Base-by-base conservation (phyloP, 2,888 invertebrate species). In the Tetragnatha montana region DNA sequence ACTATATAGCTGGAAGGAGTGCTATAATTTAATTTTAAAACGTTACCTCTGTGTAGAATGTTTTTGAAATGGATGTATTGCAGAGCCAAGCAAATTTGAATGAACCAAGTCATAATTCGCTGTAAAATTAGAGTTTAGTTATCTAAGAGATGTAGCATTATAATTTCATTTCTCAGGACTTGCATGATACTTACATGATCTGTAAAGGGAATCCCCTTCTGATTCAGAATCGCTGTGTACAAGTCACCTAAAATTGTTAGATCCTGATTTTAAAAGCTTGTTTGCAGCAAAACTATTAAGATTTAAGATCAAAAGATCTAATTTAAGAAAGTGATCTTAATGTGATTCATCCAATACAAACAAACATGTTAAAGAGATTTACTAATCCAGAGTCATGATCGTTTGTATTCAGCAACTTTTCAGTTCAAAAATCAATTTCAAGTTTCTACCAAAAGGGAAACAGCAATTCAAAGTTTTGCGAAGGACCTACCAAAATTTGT, bases 1-100 rank as follows among this genome's bases (percentile, higher is more conserved):
- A 2, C 1, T 35, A 35, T 35, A 35, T 35, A 35, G 35, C 35
- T 35, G 1, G 35, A 35, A 35, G 1, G 35, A 35, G 1, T 2
- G 35, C 4, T 35, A 35, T 35, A 35, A 35, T 35, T 35, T 68
- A 74, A 73, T 35, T 19, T 68, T 12, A 35, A 35, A 51, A n/a
- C 73, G 93, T 49, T 93, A 92, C 94, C 94, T 91, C 94, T 92
- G 92, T 94, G 94, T 14, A 94, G 92, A 87, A 94, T 94, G 89
- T 94, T 94, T 73, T 94, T 92, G 92, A 93, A 93, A 92, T 94
- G 94, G 47, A 94, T 93, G 60, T 94, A 94, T 92, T 94, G 94
- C 22, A 94, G 92, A 17, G 94, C 94, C 10, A 94, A 92, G 91
- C 93, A 93, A 78, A 94, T 93, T 92, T 94, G 94, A 21, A 93